Evolutionary conservation across 2,888 invertebrate genomes (phyloP), one percentile per base, ranked within the genome.

Genomic region (Eilema caniola): DNA sequence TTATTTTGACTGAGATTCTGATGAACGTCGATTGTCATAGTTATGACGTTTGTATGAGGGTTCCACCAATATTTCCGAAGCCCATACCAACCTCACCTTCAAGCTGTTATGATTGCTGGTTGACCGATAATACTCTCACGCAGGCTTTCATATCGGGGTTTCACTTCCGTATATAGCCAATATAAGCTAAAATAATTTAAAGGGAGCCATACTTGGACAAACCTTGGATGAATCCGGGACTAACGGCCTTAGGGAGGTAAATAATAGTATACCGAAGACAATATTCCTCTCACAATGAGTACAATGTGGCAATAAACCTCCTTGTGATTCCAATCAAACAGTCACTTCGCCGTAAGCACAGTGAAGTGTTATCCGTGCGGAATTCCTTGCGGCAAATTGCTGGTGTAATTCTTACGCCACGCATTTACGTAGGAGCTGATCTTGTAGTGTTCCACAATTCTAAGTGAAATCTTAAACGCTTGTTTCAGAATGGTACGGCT

Each of bases 391-490:
- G 59, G 25, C 16, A 59, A 24, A 25, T 59, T 24, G 24, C 57
- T 59, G 28, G 7, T 25, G 59, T 25, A 59, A 59, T 59, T 25
- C 59, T 59, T 59, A 59, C 25, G 59, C 59, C 24, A 59, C 59
- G 16, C 57, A 25, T 59, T 59, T 28, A 59, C 59, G 25, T 59
- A 59, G 59, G 28, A 59, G 59, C 25, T 59, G 59, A 59, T 59
- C 59, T 59, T 59, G 59, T 28, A 59, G 25, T 25, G 59, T 59
- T 59, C 25, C 59, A 59, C 59, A 59, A 25, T 59, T 25, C 14
- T 8, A 59, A 59, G 59, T 59, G 59, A 59, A 59, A 59, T 59
- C 59, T 25, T 28, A 8, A 25, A 25, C 14, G 59, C 59, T 59
- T 25, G 23, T 37, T 61, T 61, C 33, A 61, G 41, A 62, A 23